A percentile compares a stretch with the other conserved stretches of the same genome.
These are phyloP conservation scores for Sitophilus oryzae DNA, from an alignment of 1,140 invertebrate genomes.

Conservation along the genomic window DNA sequence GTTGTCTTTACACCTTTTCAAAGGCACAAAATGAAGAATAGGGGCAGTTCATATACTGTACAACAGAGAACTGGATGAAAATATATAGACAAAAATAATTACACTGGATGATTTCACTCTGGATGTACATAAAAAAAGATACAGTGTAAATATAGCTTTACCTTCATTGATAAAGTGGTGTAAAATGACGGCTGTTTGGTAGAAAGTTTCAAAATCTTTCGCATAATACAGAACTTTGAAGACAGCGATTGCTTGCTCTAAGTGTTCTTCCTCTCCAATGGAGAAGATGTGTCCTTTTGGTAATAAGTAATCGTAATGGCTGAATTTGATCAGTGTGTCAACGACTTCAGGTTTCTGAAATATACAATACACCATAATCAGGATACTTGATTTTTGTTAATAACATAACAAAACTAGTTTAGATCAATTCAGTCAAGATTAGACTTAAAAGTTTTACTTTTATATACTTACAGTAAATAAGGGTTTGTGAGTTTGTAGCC, in stretches of 20 bases:
- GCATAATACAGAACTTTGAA: constrained; percentile 57
- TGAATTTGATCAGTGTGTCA: constrained; percentile 42
- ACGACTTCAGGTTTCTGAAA: constrained; percentile 49
- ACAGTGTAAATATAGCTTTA: constrained; percentile 20
- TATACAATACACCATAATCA: background rate
- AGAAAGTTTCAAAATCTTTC: constrained; percentile 59
- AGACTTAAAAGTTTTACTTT: no score
- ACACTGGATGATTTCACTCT: no score
- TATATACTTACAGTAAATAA: constrained; percentile 12
- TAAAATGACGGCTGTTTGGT: constrained; percentile 58
- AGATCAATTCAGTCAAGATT: no score
- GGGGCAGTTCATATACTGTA: no score
- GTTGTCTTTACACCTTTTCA: no score
- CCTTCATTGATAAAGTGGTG: constrained; percentile 57
- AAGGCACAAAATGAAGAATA: no score
- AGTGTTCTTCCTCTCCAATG: constrained; percentile 48
- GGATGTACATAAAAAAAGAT: no score
- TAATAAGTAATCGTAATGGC: constrained; percentile 43
- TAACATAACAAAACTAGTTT: no score
- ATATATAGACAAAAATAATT: no score
- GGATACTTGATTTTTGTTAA: no score
- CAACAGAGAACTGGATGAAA: no score
- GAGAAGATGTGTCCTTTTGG: constrained; percentile 44
- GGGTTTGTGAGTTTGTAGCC: constrained; percentile 9
- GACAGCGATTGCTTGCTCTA: constrained; percentile 51